Percentiles rank a stretch among this genome's conserved stretches.
These are phyloP conservation scores for Apis mellifera DNA, from an alignment of 1,140 invertebrate species.

Conservation along the genomic window Amel_HAv3.1 CM009940.2:2769001-2769500, in stretches of 20 bases:
- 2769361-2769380: constrained; percentile 18
- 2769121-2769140: neutral
- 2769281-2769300: neutral
- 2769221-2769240: neutral
- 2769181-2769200: neutral
- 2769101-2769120: constrained; percentile 21
- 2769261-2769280: neutral
- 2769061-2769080: constrained; percentile 47
- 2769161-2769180: constrained; percentile 47
- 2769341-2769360: neutral
- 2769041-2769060: constrained; percentile 45
- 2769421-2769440: neutral
- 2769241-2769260: neutral
- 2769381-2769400: constrained; percentile 23
- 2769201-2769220: neutral
- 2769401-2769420: neutral
- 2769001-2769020: constrained; percentile 28
- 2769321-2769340: neutral
- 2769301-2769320: neutral
- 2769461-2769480: no score
- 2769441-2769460: neutral
- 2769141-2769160: constrained; percentile 18
- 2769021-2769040: constrained; percentile 36
- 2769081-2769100: constrained; percentile 1
- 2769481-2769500: no score